Conservation (phyloP, 2,888 invertebrate species). For the Hololepta plana region DNA sequence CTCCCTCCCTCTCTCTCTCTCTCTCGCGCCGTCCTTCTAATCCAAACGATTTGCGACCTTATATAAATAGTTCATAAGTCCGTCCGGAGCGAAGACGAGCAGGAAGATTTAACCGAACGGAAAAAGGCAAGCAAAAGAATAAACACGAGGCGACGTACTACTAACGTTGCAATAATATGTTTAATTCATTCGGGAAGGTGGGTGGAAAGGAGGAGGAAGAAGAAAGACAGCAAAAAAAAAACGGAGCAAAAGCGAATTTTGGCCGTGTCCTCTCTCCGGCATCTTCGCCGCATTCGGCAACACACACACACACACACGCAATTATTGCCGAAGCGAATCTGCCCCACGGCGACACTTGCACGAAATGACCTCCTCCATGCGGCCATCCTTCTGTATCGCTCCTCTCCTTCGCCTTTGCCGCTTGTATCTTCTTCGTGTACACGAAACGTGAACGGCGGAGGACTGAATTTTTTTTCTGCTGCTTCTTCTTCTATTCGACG, state of each 20-base stretch:
- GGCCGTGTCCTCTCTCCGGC: too few species aligned
- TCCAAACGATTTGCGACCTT: slow-evolving; percentile 14
- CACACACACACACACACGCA: too few species aligned
- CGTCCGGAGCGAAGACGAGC: slow-evolving; percentile 6
- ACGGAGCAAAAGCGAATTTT: too few species aligned
- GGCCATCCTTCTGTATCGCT: slow-evolving; percentile 5
- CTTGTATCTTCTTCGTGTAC: slow-evolving; percentile 3
- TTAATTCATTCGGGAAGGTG: slow-evolving; percentile 10
- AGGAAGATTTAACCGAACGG: too few species aligned
- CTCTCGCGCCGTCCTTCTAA: slow-evolving; percentile 1
- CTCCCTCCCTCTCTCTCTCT: background rate
- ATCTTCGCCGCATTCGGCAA: too few species aligned
- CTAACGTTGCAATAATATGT: too few species aligned
- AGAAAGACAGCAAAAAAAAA: background rate
- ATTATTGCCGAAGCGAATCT: slow-evolving; percentile 31
- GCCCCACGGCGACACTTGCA: slow-evolving; percentile 43
- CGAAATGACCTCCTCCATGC: slow-evolving; percentile 26
- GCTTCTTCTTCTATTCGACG: too few species aligned
- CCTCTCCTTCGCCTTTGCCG: slow-evolving; percentile 2
- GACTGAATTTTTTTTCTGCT: too few species aligned
- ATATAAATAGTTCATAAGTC: slow-evolving; percentile 14
- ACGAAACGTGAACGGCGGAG: too few species aligned
- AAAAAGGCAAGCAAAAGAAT: too few species aligned
- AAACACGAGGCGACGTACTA: too few species aligned
- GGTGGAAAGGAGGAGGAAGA: slow-evolving; percentile 2